Evolutionary conservation across 2,113 vertebrate species (phyloP), one percentile per base, ranked within the genome.

Genomic region (Cyphomyrus plagiostoma): DNA sequence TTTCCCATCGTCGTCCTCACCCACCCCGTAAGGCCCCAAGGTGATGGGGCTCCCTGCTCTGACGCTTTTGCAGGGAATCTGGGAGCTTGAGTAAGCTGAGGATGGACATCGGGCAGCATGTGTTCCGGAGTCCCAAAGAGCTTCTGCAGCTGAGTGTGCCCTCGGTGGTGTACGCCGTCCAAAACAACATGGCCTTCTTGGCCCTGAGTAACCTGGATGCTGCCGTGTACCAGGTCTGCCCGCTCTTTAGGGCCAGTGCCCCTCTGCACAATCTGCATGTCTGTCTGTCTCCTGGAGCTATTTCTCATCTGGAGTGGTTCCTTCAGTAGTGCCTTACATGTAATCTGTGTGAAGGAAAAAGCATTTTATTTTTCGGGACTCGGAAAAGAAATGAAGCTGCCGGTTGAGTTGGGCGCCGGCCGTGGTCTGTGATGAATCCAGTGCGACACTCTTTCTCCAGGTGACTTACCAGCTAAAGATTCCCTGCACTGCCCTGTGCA

Each of bases 401-500:
- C 13, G 17, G 26, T 39, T 39, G 70, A 74, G 30, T 1, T 4
- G 70, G 10, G 62, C 3, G n/a, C n/a, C 3, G 30, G 0, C 4
- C 39, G 35, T 80, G 35, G 4, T 15, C 0, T 3, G 74, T 42
- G 35, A 7, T 80, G 30, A 19, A 17, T 80, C 74, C 30, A 42
- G 74, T 15, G 35, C 0, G 30, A 30, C 13, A 1, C 3, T 42
- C 17, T 80, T 19, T 89, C 70, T 90, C 2, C 9, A 99, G 98
- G 98, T 99, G 92, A 99, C 98, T 0, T 99, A 99, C 91, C 98
- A 99, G 92, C 89, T 99, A 92, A 99, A 99, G 96, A 99, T 99
- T 92, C 98, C 97, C 0, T 99, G 98, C 91, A 99, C 98, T 6
- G 98, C 98, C 10, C 90, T 99, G 89, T 99, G 98, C 87, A 99